Conservation (phyloP, 1,140 invertebrate species). For the Calosoma granatense region DNA sequence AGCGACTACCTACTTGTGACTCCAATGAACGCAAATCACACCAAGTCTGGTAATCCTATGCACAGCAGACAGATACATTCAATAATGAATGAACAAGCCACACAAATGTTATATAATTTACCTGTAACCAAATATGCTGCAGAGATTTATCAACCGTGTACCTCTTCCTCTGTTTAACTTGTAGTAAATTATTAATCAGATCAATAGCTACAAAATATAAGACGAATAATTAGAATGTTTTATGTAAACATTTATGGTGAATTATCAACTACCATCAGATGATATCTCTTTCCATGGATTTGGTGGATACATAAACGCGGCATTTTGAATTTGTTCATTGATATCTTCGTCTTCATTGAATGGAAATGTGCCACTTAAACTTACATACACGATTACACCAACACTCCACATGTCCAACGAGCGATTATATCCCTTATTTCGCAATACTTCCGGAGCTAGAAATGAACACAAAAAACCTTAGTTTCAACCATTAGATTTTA, state of each 20-base stretch:
- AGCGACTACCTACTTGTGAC: conserved; percentile 70
- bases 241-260: background rate
- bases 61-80: conserved; percentile 18
- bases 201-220: conserved; percentile 75
- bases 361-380: conserved; percentile 93
- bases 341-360: conserved; percentile 99
- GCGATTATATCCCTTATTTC: conserved; percentile 97
- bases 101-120: conserved; percentile 35
- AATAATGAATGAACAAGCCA: background rate
- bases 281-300: conserved; percentile 98
- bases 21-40: conserved; percentile 86
- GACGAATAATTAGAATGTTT: conserved; percentile 8
- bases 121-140: conserved; percentile 88
- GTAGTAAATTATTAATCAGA: conserved; percentile 93
- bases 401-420: conserved; percentile 99
- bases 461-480: no score
- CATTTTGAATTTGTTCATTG: conserved; percentile 98
- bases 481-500: conserved; percentile 11
- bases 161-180: conserved; percentile 96
- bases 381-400: conserved; percentile 96
- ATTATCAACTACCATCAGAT: conserved; percentile 62
- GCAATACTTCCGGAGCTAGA: conserved; percentile 91
- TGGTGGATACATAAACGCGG: conserved; percentile 98
- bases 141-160: conserved; percentile 96
- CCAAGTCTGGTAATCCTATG: conserved; percentile 91